A percentile compares a stretch with the other conserved stretches of the same genome.
Evolutionary conservation across 1,140 invertebrate species (phyloP).

Genomic region (Heliconius eleuchia): DNA sequence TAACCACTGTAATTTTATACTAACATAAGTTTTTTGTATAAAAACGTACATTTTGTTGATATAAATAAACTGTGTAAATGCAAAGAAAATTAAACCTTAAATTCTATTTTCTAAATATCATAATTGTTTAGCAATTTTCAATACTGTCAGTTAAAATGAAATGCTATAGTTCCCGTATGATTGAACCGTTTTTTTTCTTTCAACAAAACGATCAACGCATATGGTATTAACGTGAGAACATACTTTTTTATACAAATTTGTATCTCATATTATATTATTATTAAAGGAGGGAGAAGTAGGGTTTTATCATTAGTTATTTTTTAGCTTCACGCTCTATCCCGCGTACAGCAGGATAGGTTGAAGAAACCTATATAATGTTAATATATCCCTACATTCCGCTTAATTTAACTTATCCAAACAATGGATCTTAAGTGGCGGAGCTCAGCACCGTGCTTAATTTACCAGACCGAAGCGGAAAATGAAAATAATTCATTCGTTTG

Average conservation of each 20-base stretch:
- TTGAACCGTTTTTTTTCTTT: slow-evolving; percentile 48
- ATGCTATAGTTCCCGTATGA: slow-evolving; percentile 55
- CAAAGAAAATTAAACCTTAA: slow-evolving; percentile 38
- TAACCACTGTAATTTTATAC: slow-evolving; percentile 53
- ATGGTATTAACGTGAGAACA: slow-evolving; percentile 33
- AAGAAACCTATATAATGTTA: neutral
- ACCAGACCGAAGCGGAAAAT: no score
- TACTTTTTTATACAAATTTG: neutral
- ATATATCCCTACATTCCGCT: neutral
- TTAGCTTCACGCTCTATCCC: neutral
- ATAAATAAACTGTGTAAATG: slow-evolving; percentile 26
- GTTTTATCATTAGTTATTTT: neutral
- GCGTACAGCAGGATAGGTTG: neutral
- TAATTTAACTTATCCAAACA: neutral
- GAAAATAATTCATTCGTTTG: no score
- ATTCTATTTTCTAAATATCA: neutral
- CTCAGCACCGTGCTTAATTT: no score
- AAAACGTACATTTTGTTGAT: slow-evolving; percentile 46
- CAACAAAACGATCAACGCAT: slow-evolving; percentile 39
- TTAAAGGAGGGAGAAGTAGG: neutral
- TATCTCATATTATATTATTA: neutral
- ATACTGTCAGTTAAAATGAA: slow-evolving; percentile 57
- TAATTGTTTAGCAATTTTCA: slow-evolving; percentile 41
- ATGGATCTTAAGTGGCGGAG: no score
- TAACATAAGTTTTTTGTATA: slow-evolving; percentile 37